Percentiles rank a stretch among this genome's conserved stretches.
Conservation (phyloP, 92 coral and sea anemone genomes). For the Parazoanthus atlanticus region DNA sequence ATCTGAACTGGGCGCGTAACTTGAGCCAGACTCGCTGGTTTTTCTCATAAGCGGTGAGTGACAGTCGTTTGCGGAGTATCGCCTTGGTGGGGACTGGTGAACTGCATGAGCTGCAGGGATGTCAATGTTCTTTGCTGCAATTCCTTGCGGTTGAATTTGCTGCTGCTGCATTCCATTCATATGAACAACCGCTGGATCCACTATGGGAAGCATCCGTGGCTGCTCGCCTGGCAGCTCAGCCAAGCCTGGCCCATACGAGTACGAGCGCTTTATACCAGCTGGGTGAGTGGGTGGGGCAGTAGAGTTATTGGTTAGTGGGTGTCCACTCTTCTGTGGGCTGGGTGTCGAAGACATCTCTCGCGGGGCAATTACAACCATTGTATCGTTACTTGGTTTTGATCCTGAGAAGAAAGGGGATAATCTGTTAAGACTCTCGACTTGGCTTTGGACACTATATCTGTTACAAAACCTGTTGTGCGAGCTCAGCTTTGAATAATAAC, state of each 20-base stretch:
- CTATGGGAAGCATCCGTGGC: slow-evolving; percentile 2
- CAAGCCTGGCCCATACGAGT: slow-evolving; percentile 20
- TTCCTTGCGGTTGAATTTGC: slow-evolving; percentile 15
- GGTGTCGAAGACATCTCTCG: slow-evolving; percentile 21
- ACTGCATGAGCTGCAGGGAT: not conserved
- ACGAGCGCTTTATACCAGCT: slow-evolving; percentile 27
- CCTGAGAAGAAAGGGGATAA: slow-evolving; percentile 6
- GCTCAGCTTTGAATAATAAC: not conserved
- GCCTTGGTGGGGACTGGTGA: slow-evolving; percentile 21
- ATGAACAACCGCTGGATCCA: not conserved
- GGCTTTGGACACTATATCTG: not conserved
- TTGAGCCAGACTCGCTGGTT: slow-evolving; percentile 38
- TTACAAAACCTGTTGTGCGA: not conserved
- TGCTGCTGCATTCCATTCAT: not conserved
- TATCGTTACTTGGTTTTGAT: slow-evolving; percentile 33
- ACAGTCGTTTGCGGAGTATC: not conserved
- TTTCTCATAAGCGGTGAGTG: slow-evolving; percentile 36
- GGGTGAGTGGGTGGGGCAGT: slow-evolving; percentile 12
- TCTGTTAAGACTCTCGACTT: not conserved
- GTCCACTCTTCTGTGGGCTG: slow-evolving; percentile 12
- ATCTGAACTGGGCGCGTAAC: slow-evolving; percentile 38
- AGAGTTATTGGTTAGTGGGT: not conserved
- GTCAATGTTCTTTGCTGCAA: not conserved
- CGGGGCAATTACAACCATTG: slow-evolving; percentile 43
- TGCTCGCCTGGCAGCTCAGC: slow-evolving; percentile 10